Base-by-base conservation (phyloP, 1,140 invertebrate genomes). In the Bombus confusus region DNA sequence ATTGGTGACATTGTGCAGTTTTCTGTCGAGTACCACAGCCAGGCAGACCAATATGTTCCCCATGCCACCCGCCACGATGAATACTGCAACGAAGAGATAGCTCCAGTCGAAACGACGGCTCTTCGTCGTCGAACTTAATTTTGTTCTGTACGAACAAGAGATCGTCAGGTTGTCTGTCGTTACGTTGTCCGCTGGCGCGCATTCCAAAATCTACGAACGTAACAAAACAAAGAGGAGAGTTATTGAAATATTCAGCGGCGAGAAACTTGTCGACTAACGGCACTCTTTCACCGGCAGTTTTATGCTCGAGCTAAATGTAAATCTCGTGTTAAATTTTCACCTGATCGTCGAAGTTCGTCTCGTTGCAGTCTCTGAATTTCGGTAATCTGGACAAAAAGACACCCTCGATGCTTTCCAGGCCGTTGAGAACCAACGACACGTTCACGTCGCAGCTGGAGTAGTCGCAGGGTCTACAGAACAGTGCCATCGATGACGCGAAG, bases 11-110 rank as follows among this genome's bases (percentile, higher is more conserved):
- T 98, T 99, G 93, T 99, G 97, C 87, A 99, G 96, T 89, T 97
- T 96, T 77, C 97, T 96, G 95, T 99, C 98, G 75, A 98, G 94
- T 83, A 97, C 97, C 43, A 99, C 97, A 0, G 98, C 98, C 87
- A 99, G 95, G 94, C 98, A 98, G 59, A 99, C 98, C 41, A 99
- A 96, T 83, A 98, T 97, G 95, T 99, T 99, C 52, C 98, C 98
- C 74, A 99, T 94, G 25, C 98, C 97, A 34, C 98, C 98, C 15
- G 98, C 97, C 39, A 98, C 95, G 90, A 99, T 98, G 91, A 98
- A 97, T 88, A 98, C 96, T 80, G 97, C 96, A 41, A 97, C 96
- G 93, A 98, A 97, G 28, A 98, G 94, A 91, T 97, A 98, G 91
- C 96, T 96, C 97, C 97, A 98, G 90, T 98, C 97, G 92, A 92